Evolutionary conservation across 1,140 invertebrate genomes (phyloP).

Genomic region (Ips typographus): DNA sequence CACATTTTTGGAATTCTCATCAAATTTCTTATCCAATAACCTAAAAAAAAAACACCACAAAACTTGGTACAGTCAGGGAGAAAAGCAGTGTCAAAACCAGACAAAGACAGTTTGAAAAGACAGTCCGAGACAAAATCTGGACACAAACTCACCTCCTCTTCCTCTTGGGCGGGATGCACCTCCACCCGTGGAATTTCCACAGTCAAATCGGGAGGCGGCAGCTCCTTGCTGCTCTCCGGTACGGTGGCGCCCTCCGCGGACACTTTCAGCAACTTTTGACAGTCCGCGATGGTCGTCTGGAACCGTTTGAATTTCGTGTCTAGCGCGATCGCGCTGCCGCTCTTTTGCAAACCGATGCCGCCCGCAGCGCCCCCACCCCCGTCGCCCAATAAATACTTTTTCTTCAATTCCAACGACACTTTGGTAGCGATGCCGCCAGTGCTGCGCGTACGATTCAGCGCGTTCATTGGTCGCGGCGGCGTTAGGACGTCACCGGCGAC

Average conservation of each 20-base stretch:
- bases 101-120: too few species aligned
- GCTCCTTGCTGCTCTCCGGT: slow-evolving; percentile 62
- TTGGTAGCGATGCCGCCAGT: slow-evolving; percentile 85
- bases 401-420: slow-evolving; percentile 80
- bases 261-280: slow-evolving; percentile 83
- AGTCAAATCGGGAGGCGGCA: slow-evolving; percentile 37
- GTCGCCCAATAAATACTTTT: slow-evolving; percentile 76
- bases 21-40: too few species aligned
- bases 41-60: too few species aligned
- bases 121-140: too few species aligned
- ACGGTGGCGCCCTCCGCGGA: slow-evolving; percentile 73
- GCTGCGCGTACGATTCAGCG: slow-evolving; percentile 77
- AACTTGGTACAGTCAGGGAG: too few species aligned
- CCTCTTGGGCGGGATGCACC: slow-evolving; percentile 33
- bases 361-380: too few species aligned
- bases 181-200: slow-evolving; percentile 40
- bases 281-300: slow-evolving; percentile 82
- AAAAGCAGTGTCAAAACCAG: too few species aligned
- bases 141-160: too few species aligned
- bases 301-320: slow-evolving; percentile 82
- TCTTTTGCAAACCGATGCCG: slow-evolving; percentile 70
- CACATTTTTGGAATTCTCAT: too few species aligned
- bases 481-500: too few species aligned
- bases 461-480: too few species aligned
- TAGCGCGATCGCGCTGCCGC: slow-evolving; percentile 80